phyloP scores from a whole-genome alignment of 2,888 invertebrate genomes.

The Cheilosia soror region DNA sequence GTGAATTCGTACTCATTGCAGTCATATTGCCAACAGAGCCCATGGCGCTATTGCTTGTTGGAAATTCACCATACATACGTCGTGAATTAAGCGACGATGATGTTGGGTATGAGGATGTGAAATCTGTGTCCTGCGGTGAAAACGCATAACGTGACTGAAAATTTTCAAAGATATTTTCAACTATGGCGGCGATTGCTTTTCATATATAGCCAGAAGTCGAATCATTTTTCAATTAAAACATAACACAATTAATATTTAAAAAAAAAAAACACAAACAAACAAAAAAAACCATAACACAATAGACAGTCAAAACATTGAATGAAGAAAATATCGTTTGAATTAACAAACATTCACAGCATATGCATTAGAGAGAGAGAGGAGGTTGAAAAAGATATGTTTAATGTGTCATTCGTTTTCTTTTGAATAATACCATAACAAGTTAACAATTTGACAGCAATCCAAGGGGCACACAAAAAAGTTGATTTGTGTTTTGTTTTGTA shows the following conservation, averaged over 20 bases:
- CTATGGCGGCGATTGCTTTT: conserved; percentile 80
- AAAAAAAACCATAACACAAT: conserved; percentile 20
- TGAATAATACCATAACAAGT: conserved; percentile 14
- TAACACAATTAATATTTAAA: conserved; percentile 53
- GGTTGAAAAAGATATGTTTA: conserved; percentile 36
- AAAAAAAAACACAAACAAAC: conserved; percentile 25
- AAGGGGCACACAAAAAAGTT: conserved; percentile 77
- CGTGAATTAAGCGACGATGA: conserved; percentile 81
- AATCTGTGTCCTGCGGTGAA: conserved; percentile 84
- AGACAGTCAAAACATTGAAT: conserved; percentile 66
- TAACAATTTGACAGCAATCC: conserved; percentile 58
- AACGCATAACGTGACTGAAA: conserved; percentile 85
- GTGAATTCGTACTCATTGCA: conserved; percentile 80
- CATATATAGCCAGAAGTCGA: conserved; percentile 77
- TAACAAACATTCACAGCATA: conserved; percentile 66
- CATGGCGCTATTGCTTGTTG: conserved; percentile 80
- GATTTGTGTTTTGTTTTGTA: conserved; percentile 59
- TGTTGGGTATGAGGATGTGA: conserved; percentile 83
- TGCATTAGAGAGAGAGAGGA: conserved; percentile 11
- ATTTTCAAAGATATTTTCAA: conserved; percentile 81
- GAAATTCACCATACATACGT: conserved; percentile 83
- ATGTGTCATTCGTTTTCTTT: conserved; percentile 32
- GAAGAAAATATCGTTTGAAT: conserved; percentile 56
- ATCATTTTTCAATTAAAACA: conserved; percentile 54
- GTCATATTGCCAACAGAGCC: conserved; percentile 81